phyloP scores from a whole-genome alignment of 2,113 vertebrate species.

The Amphiprion ocellaris region DNA sequence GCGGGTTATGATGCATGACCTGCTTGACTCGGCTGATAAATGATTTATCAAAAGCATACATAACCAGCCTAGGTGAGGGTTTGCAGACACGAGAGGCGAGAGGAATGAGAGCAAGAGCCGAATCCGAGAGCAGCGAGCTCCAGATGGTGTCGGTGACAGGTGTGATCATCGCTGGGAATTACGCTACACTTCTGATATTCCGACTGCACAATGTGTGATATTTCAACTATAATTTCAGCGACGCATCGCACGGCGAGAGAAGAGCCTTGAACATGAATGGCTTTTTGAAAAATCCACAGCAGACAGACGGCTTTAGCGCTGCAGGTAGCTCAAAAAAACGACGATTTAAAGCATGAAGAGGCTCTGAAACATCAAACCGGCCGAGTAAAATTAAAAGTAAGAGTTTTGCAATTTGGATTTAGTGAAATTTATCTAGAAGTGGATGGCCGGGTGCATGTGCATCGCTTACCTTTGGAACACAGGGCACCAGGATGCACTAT shows the following conservation, averaged over 20 bases:
- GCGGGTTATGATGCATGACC: constrained; percentile 63
- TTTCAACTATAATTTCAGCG: constrained; percentile 62
- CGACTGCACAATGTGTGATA: constrained; percentile 58
- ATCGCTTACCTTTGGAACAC: no score
- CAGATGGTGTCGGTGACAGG: constrained; percentile 71
- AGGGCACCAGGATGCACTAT: no score
- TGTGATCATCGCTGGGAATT: constrained; percentile 66
- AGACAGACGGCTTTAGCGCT: not conserved
- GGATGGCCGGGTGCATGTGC: no score
- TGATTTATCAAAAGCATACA: constrained; percentile 71
- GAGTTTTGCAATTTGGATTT: no score
- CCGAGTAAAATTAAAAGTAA: not conserved
- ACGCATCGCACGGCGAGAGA: constrained; percentile 29
- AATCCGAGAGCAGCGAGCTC: constrained; percentile 39
- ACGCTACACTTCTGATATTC: constrained; percentile 54
- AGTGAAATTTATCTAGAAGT: no score
- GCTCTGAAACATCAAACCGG: not conserved
- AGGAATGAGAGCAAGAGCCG: constrained; percentile 11
- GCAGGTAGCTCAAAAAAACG: not conserved
- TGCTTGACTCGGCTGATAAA: constrained; percentile 66
- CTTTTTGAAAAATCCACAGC: constrained; percentile 7
- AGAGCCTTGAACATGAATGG: constrained; percentile 13
- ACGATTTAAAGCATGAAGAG: not conserved
- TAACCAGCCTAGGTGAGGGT: constrained; percentile 32
- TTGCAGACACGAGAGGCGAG: constrained; percentile 30